Evolutionary conservation across 2,888 invertebrate genomes (phyloP).

Genomic region (Lissonota sp.): DNA sequence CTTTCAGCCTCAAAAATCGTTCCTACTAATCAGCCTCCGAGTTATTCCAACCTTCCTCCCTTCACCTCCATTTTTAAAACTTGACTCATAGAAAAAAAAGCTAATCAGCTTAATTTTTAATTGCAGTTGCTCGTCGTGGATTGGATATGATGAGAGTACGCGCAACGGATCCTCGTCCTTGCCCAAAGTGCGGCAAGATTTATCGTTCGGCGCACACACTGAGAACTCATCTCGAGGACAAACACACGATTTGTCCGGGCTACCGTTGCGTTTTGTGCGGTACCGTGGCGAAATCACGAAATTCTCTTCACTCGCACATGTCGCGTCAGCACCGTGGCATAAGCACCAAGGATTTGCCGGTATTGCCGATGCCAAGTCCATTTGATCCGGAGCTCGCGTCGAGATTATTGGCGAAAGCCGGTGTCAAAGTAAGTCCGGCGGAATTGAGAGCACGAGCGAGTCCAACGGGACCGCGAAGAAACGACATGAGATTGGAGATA

Average conservation of each 20-base stretch:
- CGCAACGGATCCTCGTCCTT: slow-evolving; percentile 96
- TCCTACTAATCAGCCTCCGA: too few species aligned
- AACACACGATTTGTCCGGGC: slow-evolving; percentile 96
- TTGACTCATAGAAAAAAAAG: too few species aligned
- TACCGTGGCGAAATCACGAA: slow-evolving; percentile 96
- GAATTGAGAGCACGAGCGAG: slow-evolving; percentile 93
- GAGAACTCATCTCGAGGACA: slow-evolving; percentile 95
- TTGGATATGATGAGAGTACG: slow-evolving; percentile 94
- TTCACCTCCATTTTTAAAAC: too few species aligned
- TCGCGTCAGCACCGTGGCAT: slow-evolving; percentile 96
- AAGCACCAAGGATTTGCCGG: slow-evolving; percentile 96
- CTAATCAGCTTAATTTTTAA: neutral
- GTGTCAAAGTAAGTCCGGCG: slow-evolving; percentile 93
- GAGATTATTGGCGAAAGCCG: slow-evolving; percentile 93
- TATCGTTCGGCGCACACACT: slow-evolving; percentile 96
- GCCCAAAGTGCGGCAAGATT: slow-evolving; percentile 97
- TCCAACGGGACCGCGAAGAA: slow-evolving; percentile 92
- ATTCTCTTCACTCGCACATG: slow-evolving; percentile 97
- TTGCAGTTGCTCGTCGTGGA: slow-evolving; percentile 90
- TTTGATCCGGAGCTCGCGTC: slow-evolving; percentile 95
- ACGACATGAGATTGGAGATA: slow-evolving; percentile 91
- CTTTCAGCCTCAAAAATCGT: too few species aligned
- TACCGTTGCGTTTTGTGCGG: slow-evolving; percentile 96
- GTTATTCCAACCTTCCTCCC: too few species aligned
- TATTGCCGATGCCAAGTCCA: slow-evolving; percentile 95